phyloP scores from a whole-genome alignment of 1,140 invertebrate species.

The Lordiphosa collinella region DNA sequence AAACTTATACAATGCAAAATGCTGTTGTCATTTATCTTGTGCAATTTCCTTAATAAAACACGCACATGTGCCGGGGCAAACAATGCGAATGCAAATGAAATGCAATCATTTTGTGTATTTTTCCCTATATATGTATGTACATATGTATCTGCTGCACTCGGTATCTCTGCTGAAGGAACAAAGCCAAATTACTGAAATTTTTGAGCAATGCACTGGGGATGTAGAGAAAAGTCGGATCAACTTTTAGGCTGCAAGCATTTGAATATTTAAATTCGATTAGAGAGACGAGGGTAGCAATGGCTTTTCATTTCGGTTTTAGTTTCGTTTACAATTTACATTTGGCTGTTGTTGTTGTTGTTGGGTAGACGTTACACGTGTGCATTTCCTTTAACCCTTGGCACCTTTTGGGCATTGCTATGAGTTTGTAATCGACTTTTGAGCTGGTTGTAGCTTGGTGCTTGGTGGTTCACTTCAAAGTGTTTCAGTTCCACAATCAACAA shows the following conservation, averaged over 20 bases:
- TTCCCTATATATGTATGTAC: too few relatives aligned
- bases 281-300: slow-evolving; percentile 6
- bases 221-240: slow-evolving; percentile 14
- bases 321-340: slow-evolving; percentile 5
- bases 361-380: slow-evolving; percentile 35
- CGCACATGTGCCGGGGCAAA: slow-evolving; percentile 28
- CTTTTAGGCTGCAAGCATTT: slow-evolving; percentile 28
- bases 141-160: slow-evolving; percentile 33
- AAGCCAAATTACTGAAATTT: slow-evolving; percentile 35
- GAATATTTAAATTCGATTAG: slow-evolving; percentile 61
- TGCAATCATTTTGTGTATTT: slow-evolving; percentile 43
- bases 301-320: slow-evolving; percentile 10
- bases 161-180: background rate
- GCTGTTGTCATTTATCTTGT: slow-evolving; percentile 46
- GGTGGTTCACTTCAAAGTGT: slow-evolving; percentile 23
- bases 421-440: slow-evolving; percentile 36
- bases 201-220: slow-evolving; percentile 29
- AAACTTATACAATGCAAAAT: slow-evolving; percentile 29
- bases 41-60: slow-evolving; percentile 41
- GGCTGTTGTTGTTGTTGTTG: slow-evolving; percentile 5
- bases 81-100: slow-evolving; percentile 44
- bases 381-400: slow-evolving; percentile 34
- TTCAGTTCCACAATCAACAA: slow-evolving; percentile 49
- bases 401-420: slow-evolving; percentile 43
- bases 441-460: slow-evolving; percentile 20